Conservation (phyloP, 2,797 vertebrate species). For the Mionectes olivaceus region DNA sequence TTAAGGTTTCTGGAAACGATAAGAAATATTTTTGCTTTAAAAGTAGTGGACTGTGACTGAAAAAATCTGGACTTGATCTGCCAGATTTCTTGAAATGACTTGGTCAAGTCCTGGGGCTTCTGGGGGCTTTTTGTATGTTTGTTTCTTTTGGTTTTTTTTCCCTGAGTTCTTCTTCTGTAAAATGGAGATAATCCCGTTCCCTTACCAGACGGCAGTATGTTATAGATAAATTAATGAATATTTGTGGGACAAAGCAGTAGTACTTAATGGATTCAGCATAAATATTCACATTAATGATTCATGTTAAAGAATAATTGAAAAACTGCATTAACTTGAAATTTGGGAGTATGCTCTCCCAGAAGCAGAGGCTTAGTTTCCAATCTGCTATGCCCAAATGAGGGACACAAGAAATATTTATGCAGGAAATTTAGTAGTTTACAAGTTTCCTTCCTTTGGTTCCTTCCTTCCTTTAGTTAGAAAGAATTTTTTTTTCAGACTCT, state of each 20-base stretch:
- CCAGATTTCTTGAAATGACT: slow-evolving; percentile 34
- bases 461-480: slow-evolving; percentile 57
- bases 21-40: slow-evolving; percentile 11
- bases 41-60: background rate
- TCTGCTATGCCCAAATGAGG: background rate
- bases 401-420: slow-evolving; percentile 45
- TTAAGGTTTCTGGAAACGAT: background rate
- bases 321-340: background rate
- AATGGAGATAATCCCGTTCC: background rate
- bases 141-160: background rate
- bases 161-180: background rate
- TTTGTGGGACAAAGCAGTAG: background rate
- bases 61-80: background rate
- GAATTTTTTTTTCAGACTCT: background rate
- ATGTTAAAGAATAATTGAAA: background rate
- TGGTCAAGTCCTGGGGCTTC: background rate
- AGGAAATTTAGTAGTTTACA: slow-evolving; percentile 63
- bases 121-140: background rate
- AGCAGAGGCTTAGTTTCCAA: slow-evolving; percentile 11
- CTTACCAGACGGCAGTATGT: background rate
- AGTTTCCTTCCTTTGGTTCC: slow-evolving; percentile 61
- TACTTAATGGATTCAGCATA: background rate
- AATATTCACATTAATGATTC: slow-evolving; percentile 13
- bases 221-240: background rate
- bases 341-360: background rate